Evolutionary conservation across 2,888 invertebrate species (phyloP).

Genomic region (Philaethria dido): DNA sequence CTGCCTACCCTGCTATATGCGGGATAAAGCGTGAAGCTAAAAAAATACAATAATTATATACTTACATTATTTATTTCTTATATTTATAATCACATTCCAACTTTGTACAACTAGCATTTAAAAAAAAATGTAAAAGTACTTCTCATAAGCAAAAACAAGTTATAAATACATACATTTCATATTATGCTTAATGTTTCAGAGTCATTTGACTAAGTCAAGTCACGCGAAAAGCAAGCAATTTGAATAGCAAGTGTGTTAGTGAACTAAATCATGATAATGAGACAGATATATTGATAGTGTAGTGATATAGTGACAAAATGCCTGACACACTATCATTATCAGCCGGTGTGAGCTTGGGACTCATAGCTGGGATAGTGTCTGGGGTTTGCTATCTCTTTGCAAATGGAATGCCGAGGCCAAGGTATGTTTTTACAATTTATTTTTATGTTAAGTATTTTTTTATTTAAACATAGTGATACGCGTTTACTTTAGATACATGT

Average conservation of each 20-base stretch:
- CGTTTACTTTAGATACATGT: too few species aligned
- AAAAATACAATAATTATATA: too few species aligned
- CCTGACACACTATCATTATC: slow-evolving; percentile 83
- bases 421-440: too few species aligned
- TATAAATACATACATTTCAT: not conserved
- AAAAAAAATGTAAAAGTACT: not conserved
- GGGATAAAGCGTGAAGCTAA: too few species aligned
- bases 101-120: not conserved
- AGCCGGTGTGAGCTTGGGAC: slow-evolving; percentile 85
- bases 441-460: too few species aligned
- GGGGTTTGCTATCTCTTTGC: slow-evolving; percentile 87
- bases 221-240: slow-evolving; percentile 10
- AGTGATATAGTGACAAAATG: slow-evolving; percentile 58
- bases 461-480: too few species aligned
- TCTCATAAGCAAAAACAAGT: not conserved
- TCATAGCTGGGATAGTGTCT: slow-evolving; percentile 87
- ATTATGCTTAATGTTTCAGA: not conserved
- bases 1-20: too few species aligned
- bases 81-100: slow-evolving; percentile 2
- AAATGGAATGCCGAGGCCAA: slow-evolving; percentile 79
- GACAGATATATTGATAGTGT: slow-evolving; percentile 10
- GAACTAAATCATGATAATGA: not conserved
- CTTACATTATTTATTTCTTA: too few species aligned
- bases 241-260: not conserved
- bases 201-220: not conserved